A percentile compares a stretch with the other conserved stretches of the same genome.
Evolutionary conservation across 2,113 vertebrate genomes (phyloP).

Genomic region (Misgurnus anguillicaudatus): DNA sequence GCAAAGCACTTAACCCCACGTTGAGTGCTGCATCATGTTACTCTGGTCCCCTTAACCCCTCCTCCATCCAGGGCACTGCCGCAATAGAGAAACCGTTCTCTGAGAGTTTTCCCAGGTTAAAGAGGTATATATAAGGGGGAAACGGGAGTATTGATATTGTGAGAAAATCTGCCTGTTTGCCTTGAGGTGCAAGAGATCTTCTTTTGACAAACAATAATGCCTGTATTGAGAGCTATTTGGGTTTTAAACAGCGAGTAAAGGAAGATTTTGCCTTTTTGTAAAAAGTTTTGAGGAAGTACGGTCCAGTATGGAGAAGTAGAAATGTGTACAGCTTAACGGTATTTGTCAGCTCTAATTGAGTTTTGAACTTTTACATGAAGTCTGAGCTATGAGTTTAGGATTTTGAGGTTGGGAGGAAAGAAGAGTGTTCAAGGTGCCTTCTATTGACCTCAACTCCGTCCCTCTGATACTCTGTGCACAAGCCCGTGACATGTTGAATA

Average conservation of each 20-base stretch:
- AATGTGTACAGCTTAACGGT: neutral
- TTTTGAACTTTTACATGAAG: neutral
- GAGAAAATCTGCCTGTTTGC: constrained; percentile 44
- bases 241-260: constrained; percentile 4
- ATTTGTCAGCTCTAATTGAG: too few species aligned
- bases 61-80: constrained; percentile 49
- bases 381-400: constrained; percentile 4
- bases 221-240: constrained; percentile 13
- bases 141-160: constrained; percentile 41
- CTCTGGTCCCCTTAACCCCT: constrained; percentile 54
- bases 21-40: constrained; percentile 60
- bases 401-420: constrained; percentile 31
- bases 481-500: constrained; percentile 37
- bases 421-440: constrained; percentile 39
- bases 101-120: constrained; percentile 54
- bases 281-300: neutral
- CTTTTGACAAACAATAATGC: constrained; percentile 33
- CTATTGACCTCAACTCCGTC: constrained; percentile 38
- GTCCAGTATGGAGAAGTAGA: neutral
- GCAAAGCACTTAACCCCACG: constrained; percentile 59
- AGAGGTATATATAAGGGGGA: constrained; percentile 41
- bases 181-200: constrained; percentile 39
- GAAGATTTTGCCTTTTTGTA: neutral
- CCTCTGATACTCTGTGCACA: constrained; percentile 48
- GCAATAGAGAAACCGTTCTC: constrained; percentile 53